phyloP scores from a whole-genome alignment of 2,888 invertebrate genomes.

The Nowickia ferox region DNA sequence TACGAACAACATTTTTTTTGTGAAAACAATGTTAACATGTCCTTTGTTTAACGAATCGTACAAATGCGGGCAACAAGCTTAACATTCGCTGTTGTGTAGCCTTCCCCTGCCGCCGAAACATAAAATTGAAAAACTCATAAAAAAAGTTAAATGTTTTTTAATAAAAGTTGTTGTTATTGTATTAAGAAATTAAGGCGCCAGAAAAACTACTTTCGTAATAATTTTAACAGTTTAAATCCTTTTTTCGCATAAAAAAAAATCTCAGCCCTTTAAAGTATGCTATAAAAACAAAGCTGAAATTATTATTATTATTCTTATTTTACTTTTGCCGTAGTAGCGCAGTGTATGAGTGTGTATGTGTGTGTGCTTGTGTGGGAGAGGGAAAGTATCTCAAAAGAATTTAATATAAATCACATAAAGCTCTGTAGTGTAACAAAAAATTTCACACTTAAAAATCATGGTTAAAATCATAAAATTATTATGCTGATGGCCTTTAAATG shows the following conservation, averaged over 20 bases:
- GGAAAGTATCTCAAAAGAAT: constrained; percentile 25
- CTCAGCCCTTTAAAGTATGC: constrained; percentile 44
- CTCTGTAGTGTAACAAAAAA: constrained; percentile 56
- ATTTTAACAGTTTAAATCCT: constrained; percentile 68
- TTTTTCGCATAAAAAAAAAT: constrained; percentile 34
- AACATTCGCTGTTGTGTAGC: constrained; percentile 26
- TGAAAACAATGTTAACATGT: constrained; percentile 78
- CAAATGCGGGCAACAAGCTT: constrained; percentile 81
- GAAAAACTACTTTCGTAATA: constrained; percentile 64
- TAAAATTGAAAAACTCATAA: constrained; percentile 69
- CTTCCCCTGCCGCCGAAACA: neutral
- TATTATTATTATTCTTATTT: constrained; percentile 44
- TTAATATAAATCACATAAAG: constrained; percentile 43
- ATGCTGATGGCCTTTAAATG: constrained; percentile 78
- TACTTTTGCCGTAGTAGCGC: neutral
- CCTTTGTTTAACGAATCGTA: constrained; percentile 84
- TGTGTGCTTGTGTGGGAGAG: neutral
- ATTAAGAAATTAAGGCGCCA: constrained; percentile 69
- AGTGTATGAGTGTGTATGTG: neutral
- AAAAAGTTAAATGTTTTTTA: constrained; percentile 70
- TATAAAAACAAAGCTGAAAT: constrained; percentile 53
- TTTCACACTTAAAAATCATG: constrained; percentile 73
- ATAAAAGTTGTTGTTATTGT: constrained; percentile 65
- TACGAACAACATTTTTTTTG: constrained; percentile 28
- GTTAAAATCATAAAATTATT: constrained; percentile 76